Evolutionary conservation across 92 coral and sea anemone species (phyloP).

Genomic region (Siderastrea radians): DNA sequence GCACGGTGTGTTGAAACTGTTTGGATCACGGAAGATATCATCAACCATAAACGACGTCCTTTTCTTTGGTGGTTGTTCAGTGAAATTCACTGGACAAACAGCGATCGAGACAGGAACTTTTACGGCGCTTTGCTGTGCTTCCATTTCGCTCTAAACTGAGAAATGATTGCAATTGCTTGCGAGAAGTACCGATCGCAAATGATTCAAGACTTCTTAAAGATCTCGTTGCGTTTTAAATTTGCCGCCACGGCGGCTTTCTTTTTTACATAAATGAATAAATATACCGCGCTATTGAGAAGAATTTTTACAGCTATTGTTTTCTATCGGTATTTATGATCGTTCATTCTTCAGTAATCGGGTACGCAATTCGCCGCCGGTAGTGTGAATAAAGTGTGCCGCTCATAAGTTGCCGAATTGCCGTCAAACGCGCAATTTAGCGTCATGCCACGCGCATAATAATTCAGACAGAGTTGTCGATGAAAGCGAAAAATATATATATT

Average conservation of each 20-base stretch:
- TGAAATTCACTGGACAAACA: background rate
- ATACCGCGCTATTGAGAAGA: slow-evolving; percentile 15
- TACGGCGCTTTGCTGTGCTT: background rate
- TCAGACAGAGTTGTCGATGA: background rate
- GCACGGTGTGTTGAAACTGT: background rate
- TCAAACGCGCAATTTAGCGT: background rate
- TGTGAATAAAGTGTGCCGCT: background rate
- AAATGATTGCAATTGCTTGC: background rate
- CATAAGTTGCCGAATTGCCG: background rate
- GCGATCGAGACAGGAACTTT: background rate
- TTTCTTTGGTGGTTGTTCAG: background rate
- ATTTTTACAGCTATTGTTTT: slow-evolving; percentile 1
- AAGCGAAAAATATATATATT: background rate
- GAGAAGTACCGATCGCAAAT: slow-evolving; percentile 2
- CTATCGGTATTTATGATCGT: background rate
- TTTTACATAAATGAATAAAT: background rate
- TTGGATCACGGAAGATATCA: slow-evolving; percentile 1
- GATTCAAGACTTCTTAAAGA: background rate
- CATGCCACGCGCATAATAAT: background rate
- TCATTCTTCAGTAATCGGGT: background rate
- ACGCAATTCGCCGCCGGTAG: background rate
- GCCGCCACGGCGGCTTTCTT: slow-evolving; percentile 16
- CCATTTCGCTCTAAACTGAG: background rate
- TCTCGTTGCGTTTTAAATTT: slow-evolving; percentile 16
- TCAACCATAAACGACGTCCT: slow-evolving; percentile 25